Percentiles rank a stretch among this genome's conserved stretches.
These are phyloP conservation scores for Porites divaricata DNA, from an alignment of 92 coral and sea anemone genomes.

Conservation along the genomic window DNA sequence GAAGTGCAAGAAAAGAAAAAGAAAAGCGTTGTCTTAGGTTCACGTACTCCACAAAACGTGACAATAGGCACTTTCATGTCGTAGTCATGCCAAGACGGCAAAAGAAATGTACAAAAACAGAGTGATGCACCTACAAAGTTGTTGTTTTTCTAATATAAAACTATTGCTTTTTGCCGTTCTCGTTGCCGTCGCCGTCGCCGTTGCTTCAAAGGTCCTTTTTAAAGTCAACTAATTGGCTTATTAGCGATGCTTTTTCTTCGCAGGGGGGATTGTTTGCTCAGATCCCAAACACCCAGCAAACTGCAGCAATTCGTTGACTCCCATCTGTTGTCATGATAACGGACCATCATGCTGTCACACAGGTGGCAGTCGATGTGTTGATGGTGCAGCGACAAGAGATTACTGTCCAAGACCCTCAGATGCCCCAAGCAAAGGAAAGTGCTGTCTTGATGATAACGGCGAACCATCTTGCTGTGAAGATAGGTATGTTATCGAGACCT, in stretches of 20 bases:
- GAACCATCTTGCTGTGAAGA: conserved; percentile 1
- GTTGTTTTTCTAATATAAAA: no score
- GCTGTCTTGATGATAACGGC: conserved; percentile 15
- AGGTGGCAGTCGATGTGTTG: neutral
- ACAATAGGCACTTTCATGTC: no score
- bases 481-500: neutral
- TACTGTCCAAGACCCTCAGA: conserved; percentile 18
- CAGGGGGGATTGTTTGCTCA: neutral
- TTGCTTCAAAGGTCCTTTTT: no score
- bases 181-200: no score
- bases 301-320: neutral
- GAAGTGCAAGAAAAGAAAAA: no score
- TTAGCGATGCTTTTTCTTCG: neutral
- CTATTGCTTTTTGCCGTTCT: no score
- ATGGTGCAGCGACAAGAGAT: conserved; percentile 1
- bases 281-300: conserved; percentile 1
- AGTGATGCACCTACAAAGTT: no score
- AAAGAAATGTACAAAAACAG: no score
- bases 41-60: no score
- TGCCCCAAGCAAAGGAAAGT: neutral
- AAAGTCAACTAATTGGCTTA: no score
- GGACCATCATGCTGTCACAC: conserved; percentile 10
- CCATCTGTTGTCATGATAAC: conserved; percentile 1
- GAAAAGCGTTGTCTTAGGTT: no score
- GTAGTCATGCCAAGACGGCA: no score